phyloP scores from a whole-genome alignment of 1,140 invertebrate species.

The Pseudobourletiella spinata region DNA sequence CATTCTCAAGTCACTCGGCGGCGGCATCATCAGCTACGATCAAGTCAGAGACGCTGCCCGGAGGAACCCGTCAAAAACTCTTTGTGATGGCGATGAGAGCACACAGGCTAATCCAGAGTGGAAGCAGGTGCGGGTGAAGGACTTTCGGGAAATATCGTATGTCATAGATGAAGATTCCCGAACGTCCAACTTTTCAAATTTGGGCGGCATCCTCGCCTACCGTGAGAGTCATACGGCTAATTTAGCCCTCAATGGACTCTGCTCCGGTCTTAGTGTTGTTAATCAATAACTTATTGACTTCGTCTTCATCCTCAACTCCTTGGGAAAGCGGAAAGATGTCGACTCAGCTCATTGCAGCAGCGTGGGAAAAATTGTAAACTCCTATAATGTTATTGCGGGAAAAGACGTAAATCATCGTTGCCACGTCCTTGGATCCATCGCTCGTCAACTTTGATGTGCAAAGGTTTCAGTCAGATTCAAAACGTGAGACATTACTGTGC shows the following conservation, averaged over 20 bases:
- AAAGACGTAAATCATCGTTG: too few relatives aligned
- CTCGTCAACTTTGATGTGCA: too few relatives aligned
- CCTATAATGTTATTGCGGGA: too few relatives aligned
- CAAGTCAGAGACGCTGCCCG: background rate
- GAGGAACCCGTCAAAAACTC: background rate
- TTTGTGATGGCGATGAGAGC: background rate
- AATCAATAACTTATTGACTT: too few relatives aligned
- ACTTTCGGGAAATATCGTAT: slow-evolving; percentile 16
- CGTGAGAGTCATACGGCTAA: slow-evolving; percentile 15
- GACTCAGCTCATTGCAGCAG: too few relatives aligned
- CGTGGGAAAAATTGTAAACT: too few relatives aligned
- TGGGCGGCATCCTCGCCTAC: slow-evolving; percentile 22
- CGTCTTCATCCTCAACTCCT: too few relatives aligned
- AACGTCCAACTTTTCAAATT: slow-evolving; percentile 16
- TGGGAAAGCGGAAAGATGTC: too few relatives aligned
- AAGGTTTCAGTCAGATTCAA: too few relatives aligned
- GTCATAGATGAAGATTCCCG: background rate
- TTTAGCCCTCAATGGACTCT: background rate
- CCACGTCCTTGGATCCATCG: too few relatives aligned
- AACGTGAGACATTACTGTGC: too few relatives aligned
- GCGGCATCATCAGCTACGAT: slow-evolving; percentile 51
- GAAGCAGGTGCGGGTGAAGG: background rate
- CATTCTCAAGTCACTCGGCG: slow-evolving; percentile 56
- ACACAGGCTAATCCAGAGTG: background rate
- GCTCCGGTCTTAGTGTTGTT: too few relatives aligned